Conservation (phyloP, 2,888 invertebrate species). For the Baccha elongata region DNA sequence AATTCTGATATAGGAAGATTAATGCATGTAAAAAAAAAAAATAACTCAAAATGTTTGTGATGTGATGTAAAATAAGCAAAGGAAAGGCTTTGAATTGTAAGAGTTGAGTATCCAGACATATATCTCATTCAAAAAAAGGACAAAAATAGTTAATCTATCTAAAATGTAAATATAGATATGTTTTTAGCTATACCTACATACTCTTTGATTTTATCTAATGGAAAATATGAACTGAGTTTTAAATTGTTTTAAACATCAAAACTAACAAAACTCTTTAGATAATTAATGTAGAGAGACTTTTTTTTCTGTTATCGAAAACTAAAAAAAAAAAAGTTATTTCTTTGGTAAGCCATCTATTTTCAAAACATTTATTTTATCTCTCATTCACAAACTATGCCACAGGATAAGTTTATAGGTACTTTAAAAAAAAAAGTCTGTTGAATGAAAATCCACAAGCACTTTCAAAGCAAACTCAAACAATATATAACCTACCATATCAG, state of each 20-base stretch:
- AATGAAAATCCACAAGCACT: not conserved
- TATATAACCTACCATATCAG: not conserved
- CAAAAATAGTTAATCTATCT: too few relatives aligned
- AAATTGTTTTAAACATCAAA: too few relatives aligned
- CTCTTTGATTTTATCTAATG: too few relatives aligned
- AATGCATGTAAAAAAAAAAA: conserved; percentile 46
- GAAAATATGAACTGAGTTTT: too few relatives aligned
- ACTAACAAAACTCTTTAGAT: not conserved
- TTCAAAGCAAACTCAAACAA: not conserved
- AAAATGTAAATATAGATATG: too few relatives aligned
- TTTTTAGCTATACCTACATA: too few relatives aligned
- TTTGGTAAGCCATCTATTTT: not conserved
- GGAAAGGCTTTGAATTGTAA: too few relatives aligned
- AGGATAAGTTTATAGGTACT: not conserved
- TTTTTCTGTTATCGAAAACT: not conserved
- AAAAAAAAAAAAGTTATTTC: not conserved
- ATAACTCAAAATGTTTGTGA: too few relatives aligned
- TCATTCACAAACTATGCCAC: not conserved
- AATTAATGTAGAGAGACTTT: not conserved
- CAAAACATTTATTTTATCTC: not conserved
- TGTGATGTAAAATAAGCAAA: too few relatives aligned
- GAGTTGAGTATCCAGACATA: too few relatives aligned
- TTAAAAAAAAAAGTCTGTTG: not conserved
- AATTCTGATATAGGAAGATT: conserved; percentile 55
- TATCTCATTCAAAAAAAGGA: too few relatives aligned